These are phyloP conservation scores for Gymnocephalus cernua DNA, from an alignment of 2,113 vertebrate species.

Conservation along the genomic window DNA sequence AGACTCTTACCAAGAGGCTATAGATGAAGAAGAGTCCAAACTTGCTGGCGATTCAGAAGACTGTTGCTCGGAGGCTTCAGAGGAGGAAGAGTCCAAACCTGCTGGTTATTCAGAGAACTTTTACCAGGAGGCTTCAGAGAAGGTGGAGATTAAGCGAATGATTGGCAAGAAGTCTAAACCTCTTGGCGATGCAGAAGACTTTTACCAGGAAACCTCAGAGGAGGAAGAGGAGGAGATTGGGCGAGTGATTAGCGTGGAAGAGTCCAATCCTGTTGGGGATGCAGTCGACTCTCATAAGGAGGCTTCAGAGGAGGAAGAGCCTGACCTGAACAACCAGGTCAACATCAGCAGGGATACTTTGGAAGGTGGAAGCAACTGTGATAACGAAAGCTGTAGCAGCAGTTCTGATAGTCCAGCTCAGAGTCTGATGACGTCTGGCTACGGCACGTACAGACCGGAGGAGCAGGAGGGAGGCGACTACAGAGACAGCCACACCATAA, in stretches of 20 bases:
- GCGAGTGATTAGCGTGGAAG: neutral
- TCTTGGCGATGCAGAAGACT: neutral
- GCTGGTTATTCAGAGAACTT: neutral
- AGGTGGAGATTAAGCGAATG: conserved; percentile 27
- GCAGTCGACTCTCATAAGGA: neutral
- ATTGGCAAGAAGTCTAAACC: neutral
- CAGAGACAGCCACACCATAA: conserved; percentile 65
- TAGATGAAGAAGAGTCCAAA: conserved; percentile 6
- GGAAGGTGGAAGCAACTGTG: neutral
- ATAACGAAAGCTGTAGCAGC: conserved; percentile 6
- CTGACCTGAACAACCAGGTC: neutral
- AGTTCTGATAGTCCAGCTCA: conserved; percentile 56
- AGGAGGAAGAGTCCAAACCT: conserved; percentile 6
- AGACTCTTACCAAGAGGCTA: neutral
- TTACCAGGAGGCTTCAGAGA: conserved; percentile 6
- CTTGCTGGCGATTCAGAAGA: neutral
- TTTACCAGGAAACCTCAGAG: neutral
- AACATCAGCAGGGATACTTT: neutral
- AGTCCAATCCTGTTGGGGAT: neutral
- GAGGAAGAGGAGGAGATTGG: conserved; percentile 46
- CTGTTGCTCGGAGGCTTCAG: neutral
- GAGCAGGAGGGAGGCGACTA: conserved; percentile 64
- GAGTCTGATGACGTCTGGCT: conserved; percentile 80
- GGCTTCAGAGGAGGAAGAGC: conserved; percentile 20
- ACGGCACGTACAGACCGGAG: conserved; percentile 75